Evolutionary conservation across 2,888 invertebrate genomes (phyloP).

Genomic region (Esperia sulphurella): DNA sequence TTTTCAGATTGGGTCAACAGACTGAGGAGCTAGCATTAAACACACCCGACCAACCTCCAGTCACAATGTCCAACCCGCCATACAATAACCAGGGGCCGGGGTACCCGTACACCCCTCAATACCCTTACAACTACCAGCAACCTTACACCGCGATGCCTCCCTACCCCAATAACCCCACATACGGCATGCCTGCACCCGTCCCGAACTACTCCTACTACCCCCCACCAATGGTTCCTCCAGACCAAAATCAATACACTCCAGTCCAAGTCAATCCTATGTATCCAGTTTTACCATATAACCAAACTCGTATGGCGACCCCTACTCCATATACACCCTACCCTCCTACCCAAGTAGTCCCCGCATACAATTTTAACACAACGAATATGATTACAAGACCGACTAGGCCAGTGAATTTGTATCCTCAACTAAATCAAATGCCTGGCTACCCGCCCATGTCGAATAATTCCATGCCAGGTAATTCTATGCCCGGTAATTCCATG

Average conservation of each 20-base stretch:
- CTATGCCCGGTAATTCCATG: no score
- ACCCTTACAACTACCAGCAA: constrained; percentile 46
- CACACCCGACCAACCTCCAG: constrained; percentile 40
- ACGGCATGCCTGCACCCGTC: constrained; percentile 50
- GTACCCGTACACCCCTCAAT: constrained; percentile 46
- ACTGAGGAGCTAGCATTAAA: constrained; percentile 58
- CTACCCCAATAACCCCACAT: constrained; percentile 49
- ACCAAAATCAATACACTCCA: constrained; percentile 45
- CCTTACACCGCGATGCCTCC: constrained; percentile 49
- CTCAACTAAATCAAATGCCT: constrained; percentile 50
- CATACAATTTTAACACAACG: constrained; percentile 63
- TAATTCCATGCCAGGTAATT: not conserved
- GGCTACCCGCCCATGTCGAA: constrained; percentile 40
- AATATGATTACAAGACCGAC: constrained; percentile 64
- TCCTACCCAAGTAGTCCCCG: constrained; percentile 25
- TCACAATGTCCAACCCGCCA: constrained; percentile 60
- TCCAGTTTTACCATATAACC: constrained; percentile 51
- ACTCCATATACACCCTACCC: constrained; percentile 49
- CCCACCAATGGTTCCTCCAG: constrained; percentile 22
- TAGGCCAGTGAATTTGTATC: constrained; percentile 47
- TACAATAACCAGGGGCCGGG: constrained; percentile 62
- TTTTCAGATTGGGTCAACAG: constrained; percentile 62
- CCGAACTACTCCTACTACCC: constrained; percentile 53
- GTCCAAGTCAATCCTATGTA: constrained; percentile 41
- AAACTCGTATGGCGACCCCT: constrained; percentile 62